A percentile compares a stretch with the other conserved stretches of the same genome.
phyloP scores from a whole-genome alignment of 1,140 invertebrate species.

The Drosophila athabasca region DNA sequence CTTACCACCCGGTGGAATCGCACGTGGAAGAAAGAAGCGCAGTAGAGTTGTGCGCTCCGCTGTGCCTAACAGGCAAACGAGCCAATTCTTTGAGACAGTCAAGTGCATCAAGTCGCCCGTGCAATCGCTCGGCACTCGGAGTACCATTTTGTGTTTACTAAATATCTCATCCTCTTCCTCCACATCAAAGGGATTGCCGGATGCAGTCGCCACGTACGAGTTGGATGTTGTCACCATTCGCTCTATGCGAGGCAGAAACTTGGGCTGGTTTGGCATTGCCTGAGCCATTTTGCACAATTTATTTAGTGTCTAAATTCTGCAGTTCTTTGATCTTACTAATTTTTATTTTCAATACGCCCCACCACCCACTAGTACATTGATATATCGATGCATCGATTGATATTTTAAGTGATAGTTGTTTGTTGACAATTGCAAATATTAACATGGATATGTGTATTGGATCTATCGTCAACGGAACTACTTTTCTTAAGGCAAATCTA shows the following conservation, averaged over 20 bases:
- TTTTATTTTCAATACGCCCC: too few relatives aligned
- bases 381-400: too few relatives aligned
- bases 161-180: slow-evolving; percentile 89
- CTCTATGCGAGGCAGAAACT: slow-evolving; percentile 58
- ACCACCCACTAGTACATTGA: too few relatives aligned
- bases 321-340: too few relatives aligned
- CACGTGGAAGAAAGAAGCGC: slow-evolving; percentile 91
- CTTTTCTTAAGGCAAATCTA: too few relatives aligned
- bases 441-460: too few relatives aligned
- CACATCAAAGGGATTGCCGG: slow-evolving; percentile 79
- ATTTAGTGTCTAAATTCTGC: background rate
- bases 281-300: slow-evolving; percentile 45
- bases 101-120: slow-evolving; percentile 89
- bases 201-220: slow-evolving; percentile 47
- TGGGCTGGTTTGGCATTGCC: slow-evolving; percentile 53
- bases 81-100: slow-evolving; percentile 91
- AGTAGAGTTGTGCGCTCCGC: slow-evolving; percentile 91
- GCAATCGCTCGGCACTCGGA: slow-evolving; percentile 88
- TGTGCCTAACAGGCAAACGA: slow-evolving; percentile 93
- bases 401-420: too few relatives aligned
- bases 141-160: slow-evolving; percentile 90
- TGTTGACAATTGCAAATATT: too few relatives aligned
- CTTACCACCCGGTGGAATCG: slow-evolving; percentile 90
- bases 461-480: too few relatives aligned
- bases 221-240: slow-evolving; percentile 8